Percentiles rank a stretch among this genome's conserved stretches.
Conservation (phyloP, 2,888 invertebrate genomes). For the Diabrotica balteata region DNA sequence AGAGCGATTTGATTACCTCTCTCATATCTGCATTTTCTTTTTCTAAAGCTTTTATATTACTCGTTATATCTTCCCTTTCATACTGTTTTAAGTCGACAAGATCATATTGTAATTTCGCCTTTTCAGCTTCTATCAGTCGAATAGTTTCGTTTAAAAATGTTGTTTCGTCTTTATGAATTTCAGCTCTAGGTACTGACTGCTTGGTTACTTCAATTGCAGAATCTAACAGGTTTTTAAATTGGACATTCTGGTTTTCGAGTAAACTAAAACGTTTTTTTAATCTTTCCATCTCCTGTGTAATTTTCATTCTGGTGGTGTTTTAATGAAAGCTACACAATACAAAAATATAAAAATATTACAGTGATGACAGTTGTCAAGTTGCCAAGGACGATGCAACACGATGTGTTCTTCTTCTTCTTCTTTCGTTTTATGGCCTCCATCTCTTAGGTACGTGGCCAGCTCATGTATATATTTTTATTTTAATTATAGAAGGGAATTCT, state of each 20-base stretch:
- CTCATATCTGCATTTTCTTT: conserved; percentile 33
- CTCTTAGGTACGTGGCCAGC: too few species aligned
- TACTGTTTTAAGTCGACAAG: conserved; percentile 27
- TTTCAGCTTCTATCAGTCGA: conserved; percentile 41
- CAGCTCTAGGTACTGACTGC: conserved; percentile 25
- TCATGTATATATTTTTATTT: too few species aligned
- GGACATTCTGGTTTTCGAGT: conserved; percentile 42
- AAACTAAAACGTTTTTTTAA: conserved; percentile 37
- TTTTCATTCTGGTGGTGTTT: conserved; percentile 36
- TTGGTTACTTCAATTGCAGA: conserved; percentile 40
- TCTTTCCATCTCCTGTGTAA: conserved; percentile 44
- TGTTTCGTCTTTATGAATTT: conserved; percentile 31
- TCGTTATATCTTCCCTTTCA: conserved; percentile 26
- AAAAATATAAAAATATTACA: too few species aligned
- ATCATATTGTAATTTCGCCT: conserved; percentile 39
- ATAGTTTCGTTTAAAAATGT: conserved; percentile 42
- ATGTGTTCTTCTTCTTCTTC: too few species aligned
- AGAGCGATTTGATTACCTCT: conserved; percentile 30
- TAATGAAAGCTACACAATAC: neutral
- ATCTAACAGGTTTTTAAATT: conserved; percentile 41
- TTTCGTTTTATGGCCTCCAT: too few species aligned
- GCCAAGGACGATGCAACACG: too few species aligned
- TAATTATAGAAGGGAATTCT: too few species aligned
- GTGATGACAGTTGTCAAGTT: too few species aligned
- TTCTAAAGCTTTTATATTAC: conserved; percentile 37